Evolutionary conservation across 1,140 invertebrate species (phyloP).

Genomic region (Hycleus cichorii): DNA sequence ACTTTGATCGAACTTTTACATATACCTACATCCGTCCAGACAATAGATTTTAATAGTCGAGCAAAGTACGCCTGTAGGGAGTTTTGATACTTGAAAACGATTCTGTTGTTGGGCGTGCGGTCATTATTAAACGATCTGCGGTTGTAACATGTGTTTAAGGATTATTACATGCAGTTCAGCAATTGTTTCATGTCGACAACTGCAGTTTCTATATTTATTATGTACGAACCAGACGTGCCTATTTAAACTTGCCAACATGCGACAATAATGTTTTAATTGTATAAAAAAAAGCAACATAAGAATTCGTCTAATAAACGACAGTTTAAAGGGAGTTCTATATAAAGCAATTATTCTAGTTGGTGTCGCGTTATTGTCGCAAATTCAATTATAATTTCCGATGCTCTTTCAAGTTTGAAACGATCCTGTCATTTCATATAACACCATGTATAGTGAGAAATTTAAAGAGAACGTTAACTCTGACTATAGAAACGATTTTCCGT

Average conservation of each 20-base stretch:
- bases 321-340: too few relatives aligned
- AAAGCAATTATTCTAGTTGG: too few relatives aligned
- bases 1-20: conserved; percentile 3
- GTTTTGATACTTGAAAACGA: conserved; percentile 26
- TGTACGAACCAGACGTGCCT: not conserved
- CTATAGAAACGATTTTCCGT: too few relatives aligned
- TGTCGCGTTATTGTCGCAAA: too few relatives aligned
- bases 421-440: too few relatives aligned
- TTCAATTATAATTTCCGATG: too few relatives aligned
- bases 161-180: conserved; percentile 17
- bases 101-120: conserved; percentile 15
- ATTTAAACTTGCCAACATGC: not conserved
- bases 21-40: not conserved
- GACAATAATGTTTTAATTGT: too few relatives aligned
- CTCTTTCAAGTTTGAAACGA: too few relatives aligned
- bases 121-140: conserved; percentile 30
- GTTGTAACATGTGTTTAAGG: conserved; percentile 30
- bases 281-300: too few relatives aligned
- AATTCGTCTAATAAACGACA: too few relatives aligned
- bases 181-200: conserved; percentile 26
- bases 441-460: too few relatives aligned
- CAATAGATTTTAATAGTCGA: conserved; percentile 7
- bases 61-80: conserved; percentile 18
- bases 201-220: conserved; percentile 8
- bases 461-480: too few relatives aligned